Percentiles rank a stretch among this genome's conserved stretches.
phyloP scores from a whole-genome alignment of 2,797 vertebrate species.

The Amphiprion clarkii region DNA sequence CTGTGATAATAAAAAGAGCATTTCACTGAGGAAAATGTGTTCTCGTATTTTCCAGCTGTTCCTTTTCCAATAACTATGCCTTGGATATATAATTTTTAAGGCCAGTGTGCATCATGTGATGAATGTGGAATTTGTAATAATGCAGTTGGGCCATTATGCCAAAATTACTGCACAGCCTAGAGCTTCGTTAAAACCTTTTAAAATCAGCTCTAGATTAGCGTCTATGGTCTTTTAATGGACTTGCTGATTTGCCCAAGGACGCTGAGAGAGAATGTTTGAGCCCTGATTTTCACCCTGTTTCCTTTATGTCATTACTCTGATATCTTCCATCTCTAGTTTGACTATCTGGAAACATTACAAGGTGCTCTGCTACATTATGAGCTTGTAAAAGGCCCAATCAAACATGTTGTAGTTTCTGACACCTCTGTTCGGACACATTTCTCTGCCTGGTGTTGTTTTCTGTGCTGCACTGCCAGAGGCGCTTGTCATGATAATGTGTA shows the following conservation, averaged over 20 bases:
- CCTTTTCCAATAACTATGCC: too few relatives aligned
- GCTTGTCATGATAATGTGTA: slow-evolving; percentile 50
- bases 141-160: too few relatives aligned
- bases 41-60: too few relatives aligned
- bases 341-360: slow-evolving; percentile 43
- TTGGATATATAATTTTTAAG: too few relatives aligned
- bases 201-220: neutral
- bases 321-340: slow-evolving; percentile 1
- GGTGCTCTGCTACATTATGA: slow-evolving; percentile 30
- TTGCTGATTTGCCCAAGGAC: neutral
- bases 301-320: slow-evolving; percentile 8
- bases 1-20: too few relatives aligned
- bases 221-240: neutral
- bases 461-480: slow-evolving; percentile 46
- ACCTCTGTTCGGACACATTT: slow-evolving; percentile 50
- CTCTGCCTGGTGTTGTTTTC: slow-evolving; percentile 43
- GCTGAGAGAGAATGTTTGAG: neutral
- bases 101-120: too few relatives aligned
- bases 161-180: too few relatives aligned
- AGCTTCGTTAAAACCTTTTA: too few relatives aligned
- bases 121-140: too few relatives aligned
- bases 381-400: slow-evolving; percentile 56
- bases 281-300: neutral
- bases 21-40: too few relatives aligned
- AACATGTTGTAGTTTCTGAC: slow-evolving; percentile 42